These are phyloP conservation scores for Phyllostomus discolor DNA, from an alignment of 2,113 vertebrate genomes.

Conservation along the genomic window DNA sequence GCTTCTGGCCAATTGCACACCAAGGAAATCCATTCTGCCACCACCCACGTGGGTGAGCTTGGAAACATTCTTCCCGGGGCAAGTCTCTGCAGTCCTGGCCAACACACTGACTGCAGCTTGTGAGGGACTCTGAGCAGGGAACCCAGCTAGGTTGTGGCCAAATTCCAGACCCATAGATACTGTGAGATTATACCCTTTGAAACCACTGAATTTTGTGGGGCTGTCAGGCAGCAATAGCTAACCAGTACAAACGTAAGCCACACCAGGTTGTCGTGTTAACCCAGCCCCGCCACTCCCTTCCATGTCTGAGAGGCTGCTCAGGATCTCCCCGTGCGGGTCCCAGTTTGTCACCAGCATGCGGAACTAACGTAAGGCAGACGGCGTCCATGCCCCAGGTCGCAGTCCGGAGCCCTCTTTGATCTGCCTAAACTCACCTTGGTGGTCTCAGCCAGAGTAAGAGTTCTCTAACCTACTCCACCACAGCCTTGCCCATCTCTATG, in stretches of 20 bases:
- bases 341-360: not conserved
- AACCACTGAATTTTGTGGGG: not conserved
- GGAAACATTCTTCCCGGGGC: not conserved
- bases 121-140: not conserved
- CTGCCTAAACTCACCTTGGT: not conserved
- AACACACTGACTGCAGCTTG: not conserved
- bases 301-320: not conserved
- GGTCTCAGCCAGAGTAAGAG: not conserved
- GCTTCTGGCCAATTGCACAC: not conserved
- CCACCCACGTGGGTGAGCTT: not conserved
- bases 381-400: not conserved
- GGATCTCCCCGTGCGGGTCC: not conserved
- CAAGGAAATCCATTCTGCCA: not conserved
- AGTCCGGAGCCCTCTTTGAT: not conserved
- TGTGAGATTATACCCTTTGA: not conserved
- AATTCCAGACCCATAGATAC: not conserved
- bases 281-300: not conserved
- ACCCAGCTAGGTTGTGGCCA: not conserved
- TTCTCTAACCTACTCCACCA: not conserved
- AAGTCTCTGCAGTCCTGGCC: not conserved
- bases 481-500: not conserved
- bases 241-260: not conserved
- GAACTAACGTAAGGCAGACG: accelerated
- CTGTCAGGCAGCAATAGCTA: not conserved
- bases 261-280: not conserved